Base-by-base conservation (phyloP, 2,113 vertebrate species). In the Gymnocephalus cernua region DNA sequence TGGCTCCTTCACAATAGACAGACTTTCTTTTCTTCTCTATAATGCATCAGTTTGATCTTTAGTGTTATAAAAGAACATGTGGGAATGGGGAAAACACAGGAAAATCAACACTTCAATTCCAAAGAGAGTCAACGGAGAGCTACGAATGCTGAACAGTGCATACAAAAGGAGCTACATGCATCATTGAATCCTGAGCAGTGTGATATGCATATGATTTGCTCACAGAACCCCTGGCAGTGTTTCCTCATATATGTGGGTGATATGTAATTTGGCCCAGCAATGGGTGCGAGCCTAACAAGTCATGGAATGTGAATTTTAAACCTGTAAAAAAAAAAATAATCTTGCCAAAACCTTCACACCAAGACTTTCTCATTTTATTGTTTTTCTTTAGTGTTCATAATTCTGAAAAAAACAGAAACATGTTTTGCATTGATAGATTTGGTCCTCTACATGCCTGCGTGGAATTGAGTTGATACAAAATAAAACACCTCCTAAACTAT, bases 1-100 rank as follows among this genome's bases (percentile, higher is more conserved):
- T 25, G 67, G 65, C 74, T 81, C 74, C 69, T 63, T 47, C 76
- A 77, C 76, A 77, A 83, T 84, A 85, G 59, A 89, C 80, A 45
- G 51, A 41, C 63, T 79, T 74, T 32, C 51, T 58, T 86, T 71
- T 77, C 76, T 74, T 82, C 67, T 82, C 44, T 1, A 6, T 32
- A 53, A 76, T 38, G 18, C 75, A 57, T 66, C 56, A 29, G 18
- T 65, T 78, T 21, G 57, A 16, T 63, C 59, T 74, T 74, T 74
- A 66, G 51, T 44, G 65, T 74, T 77, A 74, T 89, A 62, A 83
- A 87, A 91, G 72, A 64, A 82, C 63, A 83, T 32, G 13, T 4
- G 50, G 1, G 61, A 6, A 50, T 41, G 3, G 25, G 23, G 78
- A 56, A 59, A 65, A 72, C n/a, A 84, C 13, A 47, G 50, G 71